Conservation (phyloP, 2,888 invertebrate species). For the Amphipyra tragopoginis region DNA sequence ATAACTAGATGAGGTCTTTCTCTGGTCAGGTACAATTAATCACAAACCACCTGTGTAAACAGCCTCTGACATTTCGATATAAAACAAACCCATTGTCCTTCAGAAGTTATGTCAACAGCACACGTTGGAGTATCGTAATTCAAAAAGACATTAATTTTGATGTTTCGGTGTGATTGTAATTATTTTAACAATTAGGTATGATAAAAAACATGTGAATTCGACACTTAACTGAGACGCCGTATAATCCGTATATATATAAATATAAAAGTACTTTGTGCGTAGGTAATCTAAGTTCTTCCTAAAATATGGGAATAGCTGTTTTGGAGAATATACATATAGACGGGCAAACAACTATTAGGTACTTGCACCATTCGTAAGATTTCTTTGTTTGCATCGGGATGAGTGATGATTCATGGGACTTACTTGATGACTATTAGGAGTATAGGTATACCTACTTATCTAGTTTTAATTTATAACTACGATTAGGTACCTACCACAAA, state of each 20-base stretch:
- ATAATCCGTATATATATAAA: too few relatives aligned
- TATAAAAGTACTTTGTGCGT: too few relatives aligned
- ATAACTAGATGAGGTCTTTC: background rate
- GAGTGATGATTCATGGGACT: background rate
- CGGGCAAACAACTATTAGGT: background rate
- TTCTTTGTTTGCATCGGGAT: background rate
- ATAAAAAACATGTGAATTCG: slow-evolving; percentile 14
- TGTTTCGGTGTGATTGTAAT: slow-evolving; percentile 17
- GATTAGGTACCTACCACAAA: background rate
- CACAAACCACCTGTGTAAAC: slow-evolving; percentile 45
- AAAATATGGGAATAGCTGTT: too few relatives aligned
- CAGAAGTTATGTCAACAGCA: slow-evolving; percentile 21
- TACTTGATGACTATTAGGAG: slow-evolving; percentile 4
- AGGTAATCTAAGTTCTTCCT: too few relatives aligned
- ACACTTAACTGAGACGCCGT: too few relatives aligned
- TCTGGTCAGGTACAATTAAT: background rate
- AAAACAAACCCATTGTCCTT: slow-evolving; percentile 47
- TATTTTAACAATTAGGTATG: slow-evolving; percentile 32
- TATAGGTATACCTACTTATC: background rate
- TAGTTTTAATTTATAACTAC: too few relatives aligned
- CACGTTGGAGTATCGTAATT: slow-evolving; percentile 20
- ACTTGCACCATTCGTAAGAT: background rate
- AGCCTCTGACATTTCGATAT: slow-evolving; percentile 27
- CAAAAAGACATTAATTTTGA: slow-evolving; percentile 22
- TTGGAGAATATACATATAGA: background rate